Evolutionary conservation across 2,888 invertebrate species (phyloP), one percentile per base, ranked within the genome.

Genomic region (Pristionchus arcanus): DNA sequence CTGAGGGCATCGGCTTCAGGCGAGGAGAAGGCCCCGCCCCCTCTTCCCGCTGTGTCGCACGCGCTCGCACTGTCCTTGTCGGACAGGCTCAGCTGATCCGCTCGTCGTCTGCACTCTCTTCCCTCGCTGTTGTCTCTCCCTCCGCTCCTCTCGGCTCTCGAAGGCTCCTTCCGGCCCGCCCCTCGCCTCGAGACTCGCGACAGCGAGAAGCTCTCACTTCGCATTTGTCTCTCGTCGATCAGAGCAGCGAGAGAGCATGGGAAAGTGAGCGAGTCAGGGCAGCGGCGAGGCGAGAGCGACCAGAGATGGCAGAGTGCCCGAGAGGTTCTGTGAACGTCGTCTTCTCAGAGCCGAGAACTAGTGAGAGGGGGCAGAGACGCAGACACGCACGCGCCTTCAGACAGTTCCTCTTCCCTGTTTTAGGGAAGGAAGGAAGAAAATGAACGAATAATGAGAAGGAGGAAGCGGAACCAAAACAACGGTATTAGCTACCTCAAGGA

Each of bases 261-360:
- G n/a, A n/a, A n/a, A n/a, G n/a, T n/a, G n/a, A n/a, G n/a, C n/a
- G n/a, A n/a, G n/a, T n/a, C n/a, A n/a, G n/a, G n/a, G n/a, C n/a
- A n/a, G n/a, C n/a, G n/a, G n/a, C n/a, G 77, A 42, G 74, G 37
- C 74, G 74, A 74, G 74, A 74, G 74, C 74, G 74, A n/a, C 34
- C 81, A 81, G 81, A 81, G 81, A 53, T 19, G 81, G n/a, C 49
- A 81, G 81, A 81, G 25, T 28, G 81, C 28, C 81, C 42, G 49
- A 49, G 81, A 53, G 49, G 81, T 81, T 81, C 81, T 49, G 81
- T 81, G 81, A 81, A 81, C 74, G 28, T 7, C 49, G 53, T 11
- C 7, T 49, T 81, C 81, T 63, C 25, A 63, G 63, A 63, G 63
- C 63, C 63, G 25, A n/a, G n/a, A n/a, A 19, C 42, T 13, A 15